These are phyloP conservation scores for Helicoverpa zea DNA, from an alignment of 1,140 invertebrate genomes.

Conservation along the genomic window DNA sequence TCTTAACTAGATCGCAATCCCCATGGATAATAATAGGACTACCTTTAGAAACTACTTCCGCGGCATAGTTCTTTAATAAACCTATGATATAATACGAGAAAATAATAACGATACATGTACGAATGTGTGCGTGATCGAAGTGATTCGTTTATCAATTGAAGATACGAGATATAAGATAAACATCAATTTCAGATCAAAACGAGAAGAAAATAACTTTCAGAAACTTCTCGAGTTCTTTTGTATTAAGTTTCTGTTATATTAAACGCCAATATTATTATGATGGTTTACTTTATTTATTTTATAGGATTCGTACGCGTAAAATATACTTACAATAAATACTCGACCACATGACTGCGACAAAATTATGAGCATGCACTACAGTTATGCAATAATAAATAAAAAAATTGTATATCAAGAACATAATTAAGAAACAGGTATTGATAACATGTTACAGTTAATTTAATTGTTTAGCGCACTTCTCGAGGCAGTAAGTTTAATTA, in stretches of 20 bases:
- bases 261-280: slow-evolving; percentile 3
- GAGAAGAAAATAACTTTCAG: slow-evolving; percentile 1
- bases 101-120: background rate
- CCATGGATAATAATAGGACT: background rate
- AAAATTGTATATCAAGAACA: background rate
- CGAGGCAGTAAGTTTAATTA: slow-evolving; percentile 37
- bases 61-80: background rate
- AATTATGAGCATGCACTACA: background rate
- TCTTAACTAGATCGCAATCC: background rate
- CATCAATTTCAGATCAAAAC: background rate
- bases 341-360: background rate
- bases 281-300: background rate
- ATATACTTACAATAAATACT: slow-evolving; percentile 19
- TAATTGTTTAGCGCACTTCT: background rate
- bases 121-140: slow-evolving; percentile 11
- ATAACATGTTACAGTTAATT: slow-evolving; percentile 23
- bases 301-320: slow-evolving; percentile 15
- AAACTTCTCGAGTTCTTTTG: background rate
- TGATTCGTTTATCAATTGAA: slow-evolving; percentile 12
- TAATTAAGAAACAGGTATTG: slow-evolving; percentile 32
- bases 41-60: slow-evolving; percentile 6
- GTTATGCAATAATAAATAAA: slow-evolving; percentile 5
- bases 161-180: slow-evolving; percentile 13
- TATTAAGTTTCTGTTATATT: background rate
- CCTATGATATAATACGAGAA: slow-evolving; percentile 7